Base-by-base conservation (phyloP, 2,113 vertebrate species). In the Takifugu flavidus region DNA sequence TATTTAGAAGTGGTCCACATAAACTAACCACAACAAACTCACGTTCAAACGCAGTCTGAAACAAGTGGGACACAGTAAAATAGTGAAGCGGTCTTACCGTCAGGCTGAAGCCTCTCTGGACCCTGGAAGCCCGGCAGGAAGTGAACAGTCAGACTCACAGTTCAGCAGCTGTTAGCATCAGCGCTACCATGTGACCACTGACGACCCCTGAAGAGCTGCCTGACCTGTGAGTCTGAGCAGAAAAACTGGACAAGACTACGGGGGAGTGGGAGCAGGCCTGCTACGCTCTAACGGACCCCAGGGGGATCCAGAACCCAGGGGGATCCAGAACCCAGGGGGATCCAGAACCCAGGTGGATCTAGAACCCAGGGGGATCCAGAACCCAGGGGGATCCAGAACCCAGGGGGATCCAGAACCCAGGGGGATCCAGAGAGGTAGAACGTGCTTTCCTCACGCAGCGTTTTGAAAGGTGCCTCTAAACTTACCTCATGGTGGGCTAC, bases 41-140 rank as follows among this genome's bases (percentile, higher is more conserved):
- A 29, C 51, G 39, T 31, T 39, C 34, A 39, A 39, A 39, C 8
- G 34, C 11, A 64, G 52, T 52, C 42, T 53, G 26, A 63, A 53
- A 55, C 47, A 67, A 43, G 26, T 54, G 56, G 79, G 67, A 74
- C 73, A 67, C 20, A 87, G 56, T 63, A 86, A 79, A 86, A 74
- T 59, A 85, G 73, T 82, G 78, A 87, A 86, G 76, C 67, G 57
- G 69, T 88, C 89, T 89, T 87, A 91, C 88, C 87, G 60, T 67
- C 2, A 28, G 53, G 82, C 78, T 53, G 56, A 52, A 56, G 65
- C 73, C 56, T 65, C 58, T 74, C 28, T 58, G 73, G 79, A 26
- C 55, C 70, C 75, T 51, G 51, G 56, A 76, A 80, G 77, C 65
- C 65, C 69, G 31, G 56, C 44, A 47, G 46, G 25, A 53, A 26